phyloP scores from a whole-genome alignment of 2,797 vertebrate genomes.

The Rhynchonycteris naso region DNA sequence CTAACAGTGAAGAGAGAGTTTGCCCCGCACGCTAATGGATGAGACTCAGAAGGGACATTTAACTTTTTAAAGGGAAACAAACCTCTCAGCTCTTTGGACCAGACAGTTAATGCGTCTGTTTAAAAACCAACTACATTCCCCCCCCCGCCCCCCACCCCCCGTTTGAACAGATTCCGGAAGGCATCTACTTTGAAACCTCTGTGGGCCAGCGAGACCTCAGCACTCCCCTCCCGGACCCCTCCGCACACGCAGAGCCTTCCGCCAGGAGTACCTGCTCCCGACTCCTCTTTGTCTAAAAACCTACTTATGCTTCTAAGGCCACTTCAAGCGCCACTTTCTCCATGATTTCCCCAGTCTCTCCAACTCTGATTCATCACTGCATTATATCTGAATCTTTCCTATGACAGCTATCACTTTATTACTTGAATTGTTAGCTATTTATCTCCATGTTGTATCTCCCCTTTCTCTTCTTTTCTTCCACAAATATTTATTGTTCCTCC shows the following conservation, averaged over 20 bases:
- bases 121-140: neutral
- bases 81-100: neutral
- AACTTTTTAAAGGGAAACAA: neutral
- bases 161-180: neutral
- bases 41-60: neutral
- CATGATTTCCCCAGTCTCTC: accelerated
- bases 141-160: neutral
- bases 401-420: neutral
- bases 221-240: neutral
- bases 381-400: neutral
- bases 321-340: neutral
- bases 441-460: slow-evolving; percentile 49
- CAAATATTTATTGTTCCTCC: slow-evolving; percentile 57
- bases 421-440: slow-evolving; percentile 24
- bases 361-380: neutral
- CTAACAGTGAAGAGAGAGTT: neutral
- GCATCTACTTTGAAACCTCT: neutral
- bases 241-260: accelerated
- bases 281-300: neutral
- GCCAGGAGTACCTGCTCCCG: accelerated
- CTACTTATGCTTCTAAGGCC: neutral
- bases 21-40: accelerated
- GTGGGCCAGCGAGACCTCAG: neutral
- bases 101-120: neutral
- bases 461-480: neutral